Percentiles rank a stretch among this genome's conserved stretches.
phyloP scores from a whole-genome alignment of 1,140 invertebrate species.

The Halyomorpha halys region DNA sequence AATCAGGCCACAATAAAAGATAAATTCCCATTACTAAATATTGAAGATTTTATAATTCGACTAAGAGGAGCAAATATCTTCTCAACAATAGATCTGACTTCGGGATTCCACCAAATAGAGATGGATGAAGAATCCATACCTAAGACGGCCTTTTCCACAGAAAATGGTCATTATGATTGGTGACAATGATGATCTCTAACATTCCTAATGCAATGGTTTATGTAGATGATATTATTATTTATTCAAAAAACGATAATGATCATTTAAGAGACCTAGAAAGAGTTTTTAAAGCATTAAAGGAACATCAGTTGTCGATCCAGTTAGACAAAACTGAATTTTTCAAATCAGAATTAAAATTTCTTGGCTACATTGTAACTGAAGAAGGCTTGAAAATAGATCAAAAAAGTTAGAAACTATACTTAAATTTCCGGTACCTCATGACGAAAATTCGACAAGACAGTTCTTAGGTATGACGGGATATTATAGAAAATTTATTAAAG shows the following conservation, averaged over 20 bases:
- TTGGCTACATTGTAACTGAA: too few species aligned
- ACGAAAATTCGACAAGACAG: too few species aligned
- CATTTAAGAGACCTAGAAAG: too few species aligned
- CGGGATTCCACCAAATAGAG: neutral
- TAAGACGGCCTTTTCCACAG: neutral
- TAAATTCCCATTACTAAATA: neutral
- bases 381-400: too few species aligned
- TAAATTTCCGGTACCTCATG: too few species aligned
- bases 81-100: neutral
- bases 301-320: neutral
- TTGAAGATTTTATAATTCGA: neutral
- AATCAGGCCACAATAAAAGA: neutral
- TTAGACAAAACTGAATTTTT: slow-evolving; percentile 19
- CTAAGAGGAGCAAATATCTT: neutral
- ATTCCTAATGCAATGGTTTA: too few species aligned
- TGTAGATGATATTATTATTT: too few species aligned
- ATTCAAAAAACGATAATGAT: too few species aligned
- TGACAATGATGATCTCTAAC: neutral
- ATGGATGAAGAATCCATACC: neutral
- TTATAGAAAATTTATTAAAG: slow-evolving; percentile 34
- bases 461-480: slow-evolving; percentile 32
- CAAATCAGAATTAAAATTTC: too few species aligned
- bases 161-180: neutral
- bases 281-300: neutral
- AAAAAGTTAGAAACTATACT: too few species aligned